Conservation (phyloP, 1,140 invertebrate genomes). For the Megalopta genalis region DNA sequence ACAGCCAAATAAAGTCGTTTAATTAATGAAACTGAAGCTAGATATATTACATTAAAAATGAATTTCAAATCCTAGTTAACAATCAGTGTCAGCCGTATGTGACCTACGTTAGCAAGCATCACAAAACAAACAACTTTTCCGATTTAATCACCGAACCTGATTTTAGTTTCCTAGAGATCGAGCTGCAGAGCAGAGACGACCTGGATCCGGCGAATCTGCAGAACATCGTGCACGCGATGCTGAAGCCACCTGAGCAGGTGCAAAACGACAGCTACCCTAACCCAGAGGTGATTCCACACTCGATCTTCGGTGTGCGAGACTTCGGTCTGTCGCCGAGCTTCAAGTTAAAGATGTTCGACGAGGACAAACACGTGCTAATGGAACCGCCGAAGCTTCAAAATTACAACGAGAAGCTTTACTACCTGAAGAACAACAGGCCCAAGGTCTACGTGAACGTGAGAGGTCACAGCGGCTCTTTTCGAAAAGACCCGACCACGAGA, state of each 20-base stretch:
- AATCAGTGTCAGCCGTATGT: no score
- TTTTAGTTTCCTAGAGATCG: slow-evolving; percentile 47
- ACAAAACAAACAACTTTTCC: no score
- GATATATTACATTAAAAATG: no score
- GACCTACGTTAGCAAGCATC: no score
- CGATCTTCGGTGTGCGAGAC: slow-evolving; percentile 70
- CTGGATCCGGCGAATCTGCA: slow-evolving; percentile 66
- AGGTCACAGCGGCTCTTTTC: slow-evolving; percentile 67
- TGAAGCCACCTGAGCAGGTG: slow-evolving; percentile 50
- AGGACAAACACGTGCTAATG: slow-evolving; percentile 35
- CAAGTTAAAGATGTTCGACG: slow-evolving; percentile 47
- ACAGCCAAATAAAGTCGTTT: no score
- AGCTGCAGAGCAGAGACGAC: slow-evolving; percentile 66
- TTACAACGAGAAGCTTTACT: slow-evolving; percentile 72
- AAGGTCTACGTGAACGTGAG: slow-evolving; percentile 73
- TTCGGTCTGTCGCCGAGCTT: slow-evolving; percentile 60
- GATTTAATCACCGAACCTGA: background rate
- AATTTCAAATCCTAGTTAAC: no score
- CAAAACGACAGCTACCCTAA: slow-evolving; percentile 56
- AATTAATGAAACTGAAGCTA: no score
- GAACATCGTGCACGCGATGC: slow-evolving; percentile 66
- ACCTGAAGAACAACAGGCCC: slow-evolving; percentile 69
- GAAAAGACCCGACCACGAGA: slow-evolving; percentile 36
- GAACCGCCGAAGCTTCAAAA: slow-evolving; percentile 41
- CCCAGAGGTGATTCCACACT: slow-evolving; percentile 71